Percentiles rank a stretch among this genome's conserved stretches.
phyloP scores from a whole-genome alignment of 2,888 invertebrate species.

The Papilio elwesi region DNA sequence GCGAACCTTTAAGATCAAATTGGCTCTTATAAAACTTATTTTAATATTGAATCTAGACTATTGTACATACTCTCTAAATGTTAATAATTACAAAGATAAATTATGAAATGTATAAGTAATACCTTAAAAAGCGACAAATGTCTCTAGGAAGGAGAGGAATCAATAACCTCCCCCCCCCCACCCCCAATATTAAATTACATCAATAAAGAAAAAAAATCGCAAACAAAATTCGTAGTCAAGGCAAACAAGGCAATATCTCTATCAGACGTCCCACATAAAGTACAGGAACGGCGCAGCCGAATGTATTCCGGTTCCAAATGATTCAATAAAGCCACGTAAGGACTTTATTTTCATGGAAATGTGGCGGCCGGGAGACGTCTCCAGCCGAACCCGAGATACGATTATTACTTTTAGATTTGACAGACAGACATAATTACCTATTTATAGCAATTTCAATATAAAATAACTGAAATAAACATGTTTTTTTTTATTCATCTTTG shows the following conservation, averaged over 20 bases:
- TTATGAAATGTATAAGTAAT: background rate
- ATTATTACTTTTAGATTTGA: background rate
- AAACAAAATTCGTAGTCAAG: slow-evolving; percentile 12
- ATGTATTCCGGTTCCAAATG: slow-evolving; percentile 45
- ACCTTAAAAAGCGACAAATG: background rate
- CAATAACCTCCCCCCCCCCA: background rate
- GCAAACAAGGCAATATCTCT: slow-evolving; percentile 43
- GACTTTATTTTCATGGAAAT: slow-evolving; percentile 57
- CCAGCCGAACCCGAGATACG: background rate
- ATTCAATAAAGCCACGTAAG: slow-evolving; percentile 55
- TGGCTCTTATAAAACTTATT: too few species aligned
- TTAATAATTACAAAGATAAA: too few species aligned
- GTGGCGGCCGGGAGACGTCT: slow-evolving; percentile 20
- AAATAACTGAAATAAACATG: background rate
- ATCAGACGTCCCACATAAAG: slow-evolving; percentile 42
- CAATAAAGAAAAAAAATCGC: slow-evolving; percentile 20
- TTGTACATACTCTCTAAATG: too few species aligned
- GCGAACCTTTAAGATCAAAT: too few species aligned
- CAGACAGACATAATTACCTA: background rate
- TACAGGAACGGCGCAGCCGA: slow-evolving; percentile 40
- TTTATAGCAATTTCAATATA: background rate
- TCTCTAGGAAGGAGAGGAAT: background rate
- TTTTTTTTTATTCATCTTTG: too few species aligned
- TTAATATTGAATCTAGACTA: too few species aligned
- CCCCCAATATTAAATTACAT: slow-evolving; percentile 18